A percentile compares a stretch with the other conserved stretches of the same genome.
These are phyloP conservation scores for Galago senegalensis DNA, from an alignment of 2,797 vertebrate species.

Conservation along the genomic window DNA sequence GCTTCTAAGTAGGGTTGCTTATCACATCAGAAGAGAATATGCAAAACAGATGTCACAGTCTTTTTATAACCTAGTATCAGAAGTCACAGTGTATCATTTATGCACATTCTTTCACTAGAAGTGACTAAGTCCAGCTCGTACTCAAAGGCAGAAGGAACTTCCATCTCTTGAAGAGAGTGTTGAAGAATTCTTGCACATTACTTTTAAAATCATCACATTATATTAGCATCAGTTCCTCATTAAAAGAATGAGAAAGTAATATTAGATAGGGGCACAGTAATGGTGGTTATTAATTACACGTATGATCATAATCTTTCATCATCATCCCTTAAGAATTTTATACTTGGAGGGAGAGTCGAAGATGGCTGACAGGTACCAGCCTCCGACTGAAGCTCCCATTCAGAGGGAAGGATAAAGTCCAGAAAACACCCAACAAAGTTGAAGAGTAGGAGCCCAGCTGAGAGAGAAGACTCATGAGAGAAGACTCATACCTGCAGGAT, in stretches of 20 bases:
- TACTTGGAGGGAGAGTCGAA: too few relatives aligned
- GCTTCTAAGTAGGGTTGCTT: not conserved
- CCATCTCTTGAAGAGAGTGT: not conserved
- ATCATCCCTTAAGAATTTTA: not conserved
- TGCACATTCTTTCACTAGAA: not conserved
- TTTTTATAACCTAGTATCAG: not conserved
- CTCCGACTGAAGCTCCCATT: too few relatives aligned
- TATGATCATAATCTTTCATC: not conserved
- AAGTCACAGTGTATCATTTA: not conserved
- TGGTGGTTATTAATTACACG: not conserved
- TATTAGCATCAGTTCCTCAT: not conserved
- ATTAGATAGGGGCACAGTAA: not conserved
- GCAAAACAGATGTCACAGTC: not conserved
- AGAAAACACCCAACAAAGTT: too few relatives aligned
- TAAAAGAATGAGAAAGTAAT: not conserved
- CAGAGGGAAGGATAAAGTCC: too few relatives aligned
- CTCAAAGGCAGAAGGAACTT: not conserved
- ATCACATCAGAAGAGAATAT: not conserved
- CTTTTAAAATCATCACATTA: not conserved
- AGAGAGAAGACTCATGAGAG: too few relatives aligned
- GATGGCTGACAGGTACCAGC: too few relatives aligned
- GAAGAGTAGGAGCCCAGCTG: too few relatives aligned
- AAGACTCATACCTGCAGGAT: too few relatives aligned
- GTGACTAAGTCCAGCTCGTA: not conserved
- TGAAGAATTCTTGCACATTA: not conserved